Evolutionary conservation across 2,113 vertebrate species (phyloP).

Genomic region (Cyanoderma ruficeps): DNA sequence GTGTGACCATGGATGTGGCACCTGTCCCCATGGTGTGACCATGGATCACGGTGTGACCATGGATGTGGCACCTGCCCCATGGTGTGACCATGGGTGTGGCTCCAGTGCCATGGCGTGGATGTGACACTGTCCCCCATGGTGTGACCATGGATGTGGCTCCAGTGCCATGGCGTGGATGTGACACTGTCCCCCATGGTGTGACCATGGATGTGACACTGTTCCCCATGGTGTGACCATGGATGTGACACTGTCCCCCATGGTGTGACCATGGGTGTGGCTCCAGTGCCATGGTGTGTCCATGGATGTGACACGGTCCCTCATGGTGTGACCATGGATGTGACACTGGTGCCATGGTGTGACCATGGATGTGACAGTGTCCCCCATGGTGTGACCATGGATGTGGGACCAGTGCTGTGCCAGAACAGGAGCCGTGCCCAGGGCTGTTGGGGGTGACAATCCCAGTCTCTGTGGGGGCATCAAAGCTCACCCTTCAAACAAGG

Average conservation of each 20-base stretch:
- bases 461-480: neutral
- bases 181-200: too few species aligned
- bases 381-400: too few species aligned
- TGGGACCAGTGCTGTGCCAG: fast-evolving
- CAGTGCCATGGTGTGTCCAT: neutral
- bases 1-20: neutral
- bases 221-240: neutral
- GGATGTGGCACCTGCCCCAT: neutral
- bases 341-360: neutral
- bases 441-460: neutral
- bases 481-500: neutral
- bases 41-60: neutral
- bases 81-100: neutral
- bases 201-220: too few species aligned
- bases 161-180: neutral
- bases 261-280: neutral
- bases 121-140: neutral
- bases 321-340: neutral
- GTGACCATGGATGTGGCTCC: neutral
- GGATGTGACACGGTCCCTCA: neutral
- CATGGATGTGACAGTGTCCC: too few species aligned
- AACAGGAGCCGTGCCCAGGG: neutral
- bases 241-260: fast-evolving
- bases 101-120: neutral
- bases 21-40: neutral